These are phyloP conservation scores for Rapana venosa DNA, from an alignment of 2,888 invertebrate species.

Conservation along the genomic window DNA sequence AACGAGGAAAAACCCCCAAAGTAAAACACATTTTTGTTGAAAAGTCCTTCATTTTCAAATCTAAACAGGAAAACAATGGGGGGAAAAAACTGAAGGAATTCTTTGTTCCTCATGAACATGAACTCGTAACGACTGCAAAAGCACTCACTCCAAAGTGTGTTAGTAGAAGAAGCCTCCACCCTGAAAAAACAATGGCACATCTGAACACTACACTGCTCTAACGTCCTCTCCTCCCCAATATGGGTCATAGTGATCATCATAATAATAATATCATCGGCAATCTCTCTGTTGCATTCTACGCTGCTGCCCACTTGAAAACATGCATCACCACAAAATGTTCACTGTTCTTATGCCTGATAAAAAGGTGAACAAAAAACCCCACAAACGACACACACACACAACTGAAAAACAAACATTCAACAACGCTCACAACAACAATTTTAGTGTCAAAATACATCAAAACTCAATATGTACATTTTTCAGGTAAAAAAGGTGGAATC, in stretches of 20 bases:
- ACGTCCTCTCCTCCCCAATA: too few species aligned
- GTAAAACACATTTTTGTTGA: background rate
- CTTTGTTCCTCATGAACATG: background rate
- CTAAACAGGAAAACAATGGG: background rate
- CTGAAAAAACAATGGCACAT: background rate
- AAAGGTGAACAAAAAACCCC: background rate
- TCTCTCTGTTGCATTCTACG: background rate
- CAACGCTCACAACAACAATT: background rate
- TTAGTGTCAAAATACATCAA: too few species aligned
- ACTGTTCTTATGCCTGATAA: too few species aligned
- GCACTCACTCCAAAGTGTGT: background rate
- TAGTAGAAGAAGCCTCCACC: background rate
- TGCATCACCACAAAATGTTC: background rate
- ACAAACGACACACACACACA: background rate
- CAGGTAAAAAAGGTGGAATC: too few species aligned
- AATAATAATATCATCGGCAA: background rate
- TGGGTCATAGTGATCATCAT: background rate
- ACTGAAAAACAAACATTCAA: background rate
- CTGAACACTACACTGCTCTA: background rate
- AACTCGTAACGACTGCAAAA: background rate
- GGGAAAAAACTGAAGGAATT: background rate
- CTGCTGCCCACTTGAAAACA: conserved; percentile 15
- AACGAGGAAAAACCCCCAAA: background rate
- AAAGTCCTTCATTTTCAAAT: background rate
- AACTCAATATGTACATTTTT: too few species aligned